Percentiles rank a stretch among this genome's conserved stretches.
Evolutionary conservation across 2,888 invertebrate species (phyloP).

Genomic region (Drosophila neutralis): DNA sequence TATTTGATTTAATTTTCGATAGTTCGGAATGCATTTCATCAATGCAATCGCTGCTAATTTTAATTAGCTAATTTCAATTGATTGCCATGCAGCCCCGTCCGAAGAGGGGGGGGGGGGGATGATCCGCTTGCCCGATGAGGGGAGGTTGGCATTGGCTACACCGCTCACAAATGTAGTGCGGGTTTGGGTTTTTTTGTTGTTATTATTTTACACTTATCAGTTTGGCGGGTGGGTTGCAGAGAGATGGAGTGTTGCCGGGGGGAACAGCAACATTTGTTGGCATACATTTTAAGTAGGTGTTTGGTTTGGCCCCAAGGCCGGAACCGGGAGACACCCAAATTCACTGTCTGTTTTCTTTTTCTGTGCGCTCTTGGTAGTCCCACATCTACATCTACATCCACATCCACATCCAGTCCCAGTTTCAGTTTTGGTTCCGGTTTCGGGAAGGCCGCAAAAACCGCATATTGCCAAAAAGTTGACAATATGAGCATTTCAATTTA

Average conservation of each 20-base stretch:
- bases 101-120: not conserved
- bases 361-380: not conserved
- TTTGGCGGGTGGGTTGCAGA: not conserved
- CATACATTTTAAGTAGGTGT: constrained; percentile 18
- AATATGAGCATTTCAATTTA: constrained; percentile 13
- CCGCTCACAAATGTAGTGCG: constrained; percentile 8
- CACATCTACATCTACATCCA: not conserved
- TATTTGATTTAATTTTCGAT: constrained; percentile 55
- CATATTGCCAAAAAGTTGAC: constrained; percentile 44
- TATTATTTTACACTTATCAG: not conserved
- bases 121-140: not conserved
- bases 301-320: constrained; percentile 50
- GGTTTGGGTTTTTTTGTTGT: constrained; percentile 4
- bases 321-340: constrained; percentile 25
- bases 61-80: constrained; percentile 58
- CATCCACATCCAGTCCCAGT: constrained; percentile 8
- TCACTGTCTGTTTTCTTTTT: constrained; percentile 3
- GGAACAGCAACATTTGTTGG: constrained; percentile 6
- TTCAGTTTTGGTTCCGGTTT: constrained; percentile 35
- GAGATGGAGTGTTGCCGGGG: not conserved
- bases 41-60: constrained; percentile 52
- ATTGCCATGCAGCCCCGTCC: not conserved
- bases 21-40: constrained; percentile 56
- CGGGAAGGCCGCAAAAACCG: constrained; percentile 27
- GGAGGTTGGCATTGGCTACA: constrained; percentile 1